Base-by-base conservation (phyloP, 2,888 invertebrate genomes). In the Ptilodon capucinus region DNA sequence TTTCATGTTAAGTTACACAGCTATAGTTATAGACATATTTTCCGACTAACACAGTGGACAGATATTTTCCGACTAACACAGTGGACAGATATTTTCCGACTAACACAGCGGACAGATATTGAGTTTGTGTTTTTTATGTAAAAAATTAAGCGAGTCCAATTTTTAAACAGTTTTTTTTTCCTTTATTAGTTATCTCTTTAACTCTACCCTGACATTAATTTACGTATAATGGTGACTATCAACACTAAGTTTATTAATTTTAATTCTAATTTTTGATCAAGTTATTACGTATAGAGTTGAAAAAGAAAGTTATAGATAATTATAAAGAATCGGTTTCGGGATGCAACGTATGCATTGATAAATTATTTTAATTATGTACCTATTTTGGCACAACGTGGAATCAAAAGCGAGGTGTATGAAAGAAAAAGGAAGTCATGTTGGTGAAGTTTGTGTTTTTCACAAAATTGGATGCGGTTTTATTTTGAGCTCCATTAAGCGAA, bases 151-250 rank as follows among this genome's bases (percentile, higher is more conserved):
- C 86, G 66, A 82, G 68, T 80, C 76, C 79, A 78, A 81, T 72
- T 83, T 78, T 60, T 74, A 80, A 81, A 86, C 80, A 79, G 79
- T 76, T 76, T n/a, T n/a, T n/a, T n/a, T n/a, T n/a, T n/a, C n/a
- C 81, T 77, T 75, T 76, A 82, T 75, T 81, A 76, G 78, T 81
- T 76, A 76, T 58, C 53, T 66, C 54, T 78, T 87, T 86, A 80
- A 82, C 71, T 88, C 89, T 90, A 95, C 95, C 95, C 95, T 95
- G 95, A 95, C 95, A 95, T 94, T 94, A 95, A 95, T 94, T 95
- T 95, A 95, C 95, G 95, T 95, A 95, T 95, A 94, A 94, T 94
- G 94, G 94, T 94, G 94, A 88, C 86, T 90, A 90, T 84, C 76
- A 86, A 86, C 76, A 82, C 87, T 90, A 89, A 83, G 71, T 79